Conservation (phyloP, 2,113 vertebrate genomes). For the Petrocephalus zakoni region DNA sequence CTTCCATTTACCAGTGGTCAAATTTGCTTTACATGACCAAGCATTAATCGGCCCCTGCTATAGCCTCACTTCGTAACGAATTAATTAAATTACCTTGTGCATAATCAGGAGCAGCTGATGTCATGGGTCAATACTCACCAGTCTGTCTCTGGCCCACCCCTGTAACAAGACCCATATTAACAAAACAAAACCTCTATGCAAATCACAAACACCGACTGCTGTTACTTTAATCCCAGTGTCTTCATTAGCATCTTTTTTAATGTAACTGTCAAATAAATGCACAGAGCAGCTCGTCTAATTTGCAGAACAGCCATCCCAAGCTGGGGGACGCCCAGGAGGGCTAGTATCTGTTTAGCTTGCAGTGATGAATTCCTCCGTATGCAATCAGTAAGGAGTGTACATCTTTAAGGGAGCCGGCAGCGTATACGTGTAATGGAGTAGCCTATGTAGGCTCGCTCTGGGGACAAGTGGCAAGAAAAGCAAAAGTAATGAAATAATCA, state of each 20-base stretch:
- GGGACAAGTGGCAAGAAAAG: background rate
- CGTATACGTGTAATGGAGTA: background rate
- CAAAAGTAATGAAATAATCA: background rate
- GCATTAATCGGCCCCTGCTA: slow-evolving; percentile 70
- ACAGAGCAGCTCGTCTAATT: background rate
- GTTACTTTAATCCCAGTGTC: background rate
- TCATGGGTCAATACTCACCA: slow-evolving; percentile 73
- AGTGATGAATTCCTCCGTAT: background rate
- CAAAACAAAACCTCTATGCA: slow-evolving; percentile 77
- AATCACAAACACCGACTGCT: slow-evolving; percentile 47
- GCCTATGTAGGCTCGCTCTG: background rate
- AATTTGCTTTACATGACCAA: slow-evolving; percentile 77
- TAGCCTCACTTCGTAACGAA: slow-evolving; percentile 81
- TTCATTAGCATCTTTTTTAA: slow-evolving; percentile 45
- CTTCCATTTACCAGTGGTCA: slow-evolving; percentile 74
- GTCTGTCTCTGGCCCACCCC: slow-evolving; percentile 68
- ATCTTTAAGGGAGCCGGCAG: background rate
- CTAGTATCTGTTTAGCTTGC: background rate
- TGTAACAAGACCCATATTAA: slow-evolving; percentile 76
- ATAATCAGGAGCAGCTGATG: slow-evolving; percentile 84
- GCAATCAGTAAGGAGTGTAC: background rate
- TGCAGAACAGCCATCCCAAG: background rate
- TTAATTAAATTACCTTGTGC: slow-evolving; percentile 85
- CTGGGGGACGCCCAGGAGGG: too few species aligned
- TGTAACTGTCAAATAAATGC: slow-evolving; percentile 50